phyloP scores from a whole-genome alignment of 2,888 invertebrate genomes.

The Parnassius smintheus region DNA sequence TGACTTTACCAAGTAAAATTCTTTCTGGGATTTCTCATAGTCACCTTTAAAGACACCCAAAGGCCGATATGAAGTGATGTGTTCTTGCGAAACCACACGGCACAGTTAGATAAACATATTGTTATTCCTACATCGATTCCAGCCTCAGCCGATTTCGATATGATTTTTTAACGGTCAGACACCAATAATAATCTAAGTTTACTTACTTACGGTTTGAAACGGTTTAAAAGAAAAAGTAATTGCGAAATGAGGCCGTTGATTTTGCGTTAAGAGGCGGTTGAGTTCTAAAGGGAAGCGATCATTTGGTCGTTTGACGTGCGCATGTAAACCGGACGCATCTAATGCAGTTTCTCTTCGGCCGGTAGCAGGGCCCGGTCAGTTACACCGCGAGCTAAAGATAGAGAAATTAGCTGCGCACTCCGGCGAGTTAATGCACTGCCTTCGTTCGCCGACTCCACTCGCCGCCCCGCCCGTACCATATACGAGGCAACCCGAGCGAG shows the following conservation, averaged over 20 bases:
- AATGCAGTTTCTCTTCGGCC: conserved; percentile 74
- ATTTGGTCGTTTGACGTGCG: conserved; percentile 49
- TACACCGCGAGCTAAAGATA: conserved; percentile 76
- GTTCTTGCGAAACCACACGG: too few relatives aligned
- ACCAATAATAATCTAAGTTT: too few relatives aligned
- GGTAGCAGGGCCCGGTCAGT: conserved; percentile 70
- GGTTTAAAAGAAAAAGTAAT: conserved; percentile 22
- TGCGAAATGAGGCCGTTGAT: background rate
- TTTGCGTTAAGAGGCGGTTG: conserved; percentile 25
- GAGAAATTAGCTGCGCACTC: conserved; percentile 72
- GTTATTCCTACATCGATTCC: too few relatives aligned
- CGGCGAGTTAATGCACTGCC: conserved; percentile 57
- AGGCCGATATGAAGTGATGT: too few relatives aligned
- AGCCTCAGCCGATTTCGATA: too few relatives aligned
- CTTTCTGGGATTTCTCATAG: too few relatives aligned
- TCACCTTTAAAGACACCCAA: too few relatives aligned
- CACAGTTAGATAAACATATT: too few relatives aligned
- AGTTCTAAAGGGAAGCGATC: conserved; percentile 42
- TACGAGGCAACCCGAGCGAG: conserved; percentile 66
- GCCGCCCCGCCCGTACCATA: conserved; percentile 61
- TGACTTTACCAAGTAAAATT: too few relatives aligned
- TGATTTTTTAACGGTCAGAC: too few relatives aligned
- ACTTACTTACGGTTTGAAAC: conserved; percentile 19
- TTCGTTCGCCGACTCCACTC: conserved; percentile 22
- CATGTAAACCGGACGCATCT: conserved; percentile 72